phyloP scores from a whole-genome alignment of 2,113 vertebrate genomes.

The Genyomyrus donnyi region DNA sequence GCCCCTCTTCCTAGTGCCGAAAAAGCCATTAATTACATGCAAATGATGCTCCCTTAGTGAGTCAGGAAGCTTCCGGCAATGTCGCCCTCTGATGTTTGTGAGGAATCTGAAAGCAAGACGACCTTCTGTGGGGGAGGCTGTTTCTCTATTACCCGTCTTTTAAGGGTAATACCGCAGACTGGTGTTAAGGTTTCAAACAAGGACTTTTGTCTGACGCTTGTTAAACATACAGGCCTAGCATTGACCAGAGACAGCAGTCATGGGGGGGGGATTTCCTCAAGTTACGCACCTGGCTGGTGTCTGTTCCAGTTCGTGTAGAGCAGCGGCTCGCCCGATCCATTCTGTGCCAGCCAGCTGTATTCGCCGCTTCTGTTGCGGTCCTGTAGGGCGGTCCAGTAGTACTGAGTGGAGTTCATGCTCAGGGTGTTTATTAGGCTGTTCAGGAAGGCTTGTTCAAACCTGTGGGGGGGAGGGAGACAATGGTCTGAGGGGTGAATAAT shows the following conservation, averaged over 20 bases:
- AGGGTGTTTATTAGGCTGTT: slow-evolving; percentile 67
- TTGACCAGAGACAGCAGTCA: not conserved
- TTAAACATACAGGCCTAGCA: not conserved
- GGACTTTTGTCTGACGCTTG: not conserved
- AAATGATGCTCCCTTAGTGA: not conserved
- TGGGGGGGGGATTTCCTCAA: slow-evolving; percentile 26
- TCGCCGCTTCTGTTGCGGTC: slow-evolving; percentile 66
- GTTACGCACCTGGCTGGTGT: slow-evolving; percentile 71
- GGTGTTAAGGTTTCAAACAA: not conserved
- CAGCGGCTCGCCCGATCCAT: slow-evolving; percentile 40
- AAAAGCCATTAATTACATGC: slow-evolving; percentile 14
- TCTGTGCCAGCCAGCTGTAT: slow-evolving; percentile 70
- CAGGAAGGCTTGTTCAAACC: slow-evolving; percentile 86
- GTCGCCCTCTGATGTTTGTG: not conserved
- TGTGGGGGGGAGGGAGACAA: slow-evolving; percentile 34
- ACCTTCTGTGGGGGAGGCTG: not conserved
- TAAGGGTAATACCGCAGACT: not conserved
- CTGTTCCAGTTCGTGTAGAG: slow-evolving; percentile 82
- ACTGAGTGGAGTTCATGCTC: slow-evolving; percentile 51
- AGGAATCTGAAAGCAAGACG: not conserved
- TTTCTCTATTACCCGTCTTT: not conserved
- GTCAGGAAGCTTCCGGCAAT: not conserved
- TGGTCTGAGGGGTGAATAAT: not conserved
- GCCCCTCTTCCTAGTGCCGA: not conserved
- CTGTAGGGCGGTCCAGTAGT: slow-evolving; percentile 81